Percentiles rank a stretch among this genome's conserved stretches.
phyloP scores from a whole-genome alignment of 2,113 vertebrate species.

The Capreolus pygargus region DNA sequence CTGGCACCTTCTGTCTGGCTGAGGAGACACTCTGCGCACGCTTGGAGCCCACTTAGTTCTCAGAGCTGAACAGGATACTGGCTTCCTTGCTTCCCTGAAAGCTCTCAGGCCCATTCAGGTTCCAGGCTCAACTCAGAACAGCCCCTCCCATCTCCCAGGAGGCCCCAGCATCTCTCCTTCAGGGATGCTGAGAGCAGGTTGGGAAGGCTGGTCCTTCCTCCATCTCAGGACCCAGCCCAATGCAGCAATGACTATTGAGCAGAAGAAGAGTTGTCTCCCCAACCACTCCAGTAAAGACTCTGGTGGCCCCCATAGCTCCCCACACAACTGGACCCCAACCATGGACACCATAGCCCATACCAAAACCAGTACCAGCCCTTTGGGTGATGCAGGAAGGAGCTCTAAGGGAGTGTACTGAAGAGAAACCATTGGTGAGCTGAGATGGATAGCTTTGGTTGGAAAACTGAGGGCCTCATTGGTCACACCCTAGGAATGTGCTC shows the following conservation, averaged over 20 bases:
- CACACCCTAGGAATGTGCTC: background rate
- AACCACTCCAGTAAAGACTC: accelerated
- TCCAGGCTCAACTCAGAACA: background rate
- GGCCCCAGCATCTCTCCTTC: background rate
- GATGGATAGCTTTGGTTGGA: background rate
- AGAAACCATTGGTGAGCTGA: background rate
- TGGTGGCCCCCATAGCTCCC: background rate
- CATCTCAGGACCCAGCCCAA: background rate
- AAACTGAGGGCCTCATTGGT: background rate
- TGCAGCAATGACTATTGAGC: background rate
- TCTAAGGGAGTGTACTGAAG: background rate
- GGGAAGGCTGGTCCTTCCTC: background rate
- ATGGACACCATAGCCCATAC: no score
- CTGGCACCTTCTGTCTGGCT: background rate
- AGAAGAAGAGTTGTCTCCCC: background rate
- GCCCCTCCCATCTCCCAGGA: background rate
- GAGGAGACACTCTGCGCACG: background rate
- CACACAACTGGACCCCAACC: background rate
- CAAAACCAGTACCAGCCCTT: background rate
- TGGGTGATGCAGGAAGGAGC: accelerated
- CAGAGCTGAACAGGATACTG: background rate
- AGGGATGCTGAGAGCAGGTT: background rate
- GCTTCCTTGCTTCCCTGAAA: background rate
- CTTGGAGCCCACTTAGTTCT: background rate
- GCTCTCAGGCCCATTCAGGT: background rate